Evolutionary conservation across 2,888 invertebrate species (phyloP).

Genomic region (Neoscelio sp.): DNA sequence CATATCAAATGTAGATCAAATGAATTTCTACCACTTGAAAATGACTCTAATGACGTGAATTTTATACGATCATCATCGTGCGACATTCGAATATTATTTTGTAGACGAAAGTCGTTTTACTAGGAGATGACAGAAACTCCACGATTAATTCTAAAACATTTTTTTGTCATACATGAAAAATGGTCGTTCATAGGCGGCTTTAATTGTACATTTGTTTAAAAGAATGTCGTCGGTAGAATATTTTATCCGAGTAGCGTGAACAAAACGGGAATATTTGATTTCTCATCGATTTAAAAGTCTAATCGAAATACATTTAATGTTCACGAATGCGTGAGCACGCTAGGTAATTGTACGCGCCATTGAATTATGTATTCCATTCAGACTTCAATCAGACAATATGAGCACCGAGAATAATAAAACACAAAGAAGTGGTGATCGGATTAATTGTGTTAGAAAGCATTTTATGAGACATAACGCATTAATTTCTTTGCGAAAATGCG

Average conservation of each 20-base stretch:
- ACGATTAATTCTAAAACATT: neutral
- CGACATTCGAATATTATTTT: constrained; percentile 20
- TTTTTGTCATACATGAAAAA: neutral
- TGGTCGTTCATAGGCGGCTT: constrained; percentile 13
- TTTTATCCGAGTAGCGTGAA: constrained; percentile 34
- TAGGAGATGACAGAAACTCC: neutral
- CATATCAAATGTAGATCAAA: constrained; percentile 5
- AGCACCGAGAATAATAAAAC: constrained; percentile 22
- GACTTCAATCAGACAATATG: constrained; percentile 42
- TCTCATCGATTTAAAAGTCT: constrained; percentile 47
- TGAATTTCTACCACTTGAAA: constrained; percentile 23
- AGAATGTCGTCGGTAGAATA: constrained; percentile 42
- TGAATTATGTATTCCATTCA: constrained; percentile 56
- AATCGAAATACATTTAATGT: constrained; percentile 42
- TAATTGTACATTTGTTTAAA: constrained; percentile 26
- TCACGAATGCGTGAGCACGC: constrained; percentile 43
- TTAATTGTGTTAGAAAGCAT: constrained; percentile 15
- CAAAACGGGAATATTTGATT: constrained; percentile 30
- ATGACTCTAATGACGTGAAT: neutral
- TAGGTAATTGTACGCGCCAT: constrained; percentile 45
- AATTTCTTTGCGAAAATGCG: constrained; percentile 25
- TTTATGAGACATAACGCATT: constrained; percentile 26
- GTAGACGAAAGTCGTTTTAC: neutral
- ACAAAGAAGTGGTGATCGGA: constrained; percentile 44
- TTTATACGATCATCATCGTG: constrained; percentile 5